Evolutionary conservation across 2,888 invertebrate species (phyloP).

Genomic region (Hecatera dysodea): DNA sequence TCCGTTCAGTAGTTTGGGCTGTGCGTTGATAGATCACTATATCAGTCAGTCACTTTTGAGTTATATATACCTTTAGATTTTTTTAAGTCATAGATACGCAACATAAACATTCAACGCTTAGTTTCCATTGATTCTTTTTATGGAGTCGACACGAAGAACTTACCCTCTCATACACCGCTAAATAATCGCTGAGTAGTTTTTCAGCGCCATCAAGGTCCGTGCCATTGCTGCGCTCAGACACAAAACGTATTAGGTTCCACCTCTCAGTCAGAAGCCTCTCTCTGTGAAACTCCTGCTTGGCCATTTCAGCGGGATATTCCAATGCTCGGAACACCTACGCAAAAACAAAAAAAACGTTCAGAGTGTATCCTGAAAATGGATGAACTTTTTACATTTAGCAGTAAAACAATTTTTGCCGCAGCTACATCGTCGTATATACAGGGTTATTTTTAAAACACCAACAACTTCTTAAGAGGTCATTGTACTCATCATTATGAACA

Average conservation of each 20-base stretch:
- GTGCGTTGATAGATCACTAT: no score
- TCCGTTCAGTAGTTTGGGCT: no score
- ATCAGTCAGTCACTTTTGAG: no score
- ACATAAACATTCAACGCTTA: not conserved
- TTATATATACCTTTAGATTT: not conserved
- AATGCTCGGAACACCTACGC: conserved; percentile 94
- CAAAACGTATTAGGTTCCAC: conserved; percentile 90
- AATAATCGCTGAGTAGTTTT: conserved; percentile 83
- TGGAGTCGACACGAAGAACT: conserved; percentile 30
- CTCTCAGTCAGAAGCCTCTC: conserved; percentile 91
- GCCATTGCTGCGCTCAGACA: conserved; percentile 91
- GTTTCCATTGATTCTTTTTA: not conserved
- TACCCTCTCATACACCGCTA: conserved; percentile 86
- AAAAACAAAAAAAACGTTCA: conserved; percentile 49
- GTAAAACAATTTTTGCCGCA: not conserved
- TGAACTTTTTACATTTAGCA: not conserved
- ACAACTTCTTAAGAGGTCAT: no score
- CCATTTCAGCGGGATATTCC: conserved; percentile 94
- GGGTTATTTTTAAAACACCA: no score
- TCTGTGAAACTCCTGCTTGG: conserved; percentile 92
- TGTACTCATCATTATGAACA: no score
- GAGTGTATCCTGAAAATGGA: not conserved
- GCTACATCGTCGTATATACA: no score
- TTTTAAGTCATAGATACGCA: not conserved
- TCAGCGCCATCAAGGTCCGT: conserved; percentile 90